Evolutionary conservation across 37 sponge, comb jelly and placozoan species (phyloP), one percentile per base, ranked within the genome.

Genomic region (Dysidea cf. avara): DNA sequence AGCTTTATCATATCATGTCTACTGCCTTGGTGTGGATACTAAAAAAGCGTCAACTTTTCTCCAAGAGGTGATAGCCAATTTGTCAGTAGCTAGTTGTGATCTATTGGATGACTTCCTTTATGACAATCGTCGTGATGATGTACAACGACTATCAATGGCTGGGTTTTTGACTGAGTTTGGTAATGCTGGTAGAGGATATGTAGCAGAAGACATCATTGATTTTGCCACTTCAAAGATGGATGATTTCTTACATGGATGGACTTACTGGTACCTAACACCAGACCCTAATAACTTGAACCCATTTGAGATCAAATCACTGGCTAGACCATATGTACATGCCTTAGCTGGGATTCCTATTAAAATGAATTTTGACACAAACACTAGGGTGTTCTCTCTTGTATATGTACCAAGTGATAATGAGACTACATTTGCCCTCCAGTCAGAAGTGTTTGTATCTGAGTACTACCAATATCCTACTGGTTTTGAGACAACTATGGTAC

Each of bases 81-180:
- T 76, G 14, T 35, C 39, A 28, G 48, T 69, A 16, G 64, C 28
- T 1, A 13, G 52, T 0, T 84, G 85, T 67, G 72, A 84, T 58
- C 9, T 70, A 1, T 7, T 63, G 7, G 43, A 78, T 53, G 78
- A 77, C 36, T 62, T 39, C 32, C 34, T 84, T 61, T 78, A 76
- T 53, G 46, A 76, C 49, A 48, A 64, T 12, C 61, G 85, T 24
- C 31, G 58, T 13, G 40, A 53, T 56, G 85, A 84, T 47, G 63
- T 63, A 21, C 21, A 34, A 21, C 48, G 54, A 25, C 51, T 84
- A 21, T 32, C 52, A 31, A 31, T 84, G 47, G 71, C 72, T 33
- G 85, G 85, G 47, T 84, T 84, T 60, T 38, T 84, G 20, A 84
- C 85, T 2, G 84, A 84, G 50, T 84, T 81, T 81, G 81, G 81